A percentile compares a stretch with the other conserved stretches of the same genome.
Evolutionary conservation across 2,888 invertebrate genomes (phyloP).

Genomic region (Odontomyia ornata): DNA sequence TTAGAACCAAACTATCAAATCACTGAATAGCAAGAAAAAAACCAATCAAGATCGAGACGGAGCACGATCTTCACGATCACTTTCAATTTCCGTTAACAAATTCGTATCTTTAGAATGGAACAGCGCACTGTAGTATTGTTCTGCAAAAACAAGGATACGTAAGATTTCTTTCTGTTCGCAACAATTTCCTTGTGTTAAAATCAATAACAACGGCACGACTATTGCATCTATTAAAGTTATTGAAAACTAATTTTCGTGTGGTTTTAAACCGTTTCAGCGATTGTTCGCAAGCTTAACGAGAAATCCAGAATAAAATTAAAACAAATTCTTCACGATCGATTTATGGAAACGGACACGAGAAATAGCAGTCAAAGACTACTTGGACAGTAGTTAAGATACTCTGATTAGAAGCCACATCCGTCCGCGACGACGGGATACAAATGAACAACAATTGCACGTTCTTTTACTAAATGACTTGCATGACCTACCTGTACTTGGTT

Average conservation of each 20-base stretch:
- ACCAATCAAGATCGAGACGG: background rate
- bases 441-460: slow-evolving; percentile 51
- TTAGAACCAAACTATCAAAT: slow-evolving; percentile 1
- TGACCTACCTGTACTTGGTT: slow-evolving; percentile 52
- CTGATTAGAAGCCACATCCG: slow-evolving; percentile 25
- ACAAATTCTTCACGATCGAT: slow-evolving; percentile 28
- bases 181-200: background rate
- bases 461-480: slow-evolving; percentile 53
- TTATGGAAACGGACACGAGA: slow-evolving; percentile 15
- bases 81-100: slow-evolving; percentile 30
- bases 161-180: background rate
- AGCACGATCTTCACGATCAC: slow-evolving; percentile 43
- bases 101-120: slow-evolving; percentile 8
- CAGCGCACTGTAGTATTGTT: slow-evolving; percentile 21
- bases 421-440: slow-evolving; percentile 32
- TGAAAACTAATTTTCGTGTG: slow-evolving; percentile 31
- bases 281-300: background rate
- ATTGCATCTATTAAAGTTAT: slow-evolving; percentile 5
- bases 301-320: slow-evolving; percentile 1
- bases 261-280: background rate
- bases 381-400: background rate
- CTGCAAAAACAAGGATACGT: slow-evolving; percentile 42
- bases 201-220: slow-evolving; percentile 18
- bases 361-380: background rate
- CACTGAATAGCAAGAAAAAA: slow-evolving; percentile 4